These are phyloP conservation scores for Glareola pratincola DNA, from an alignment of 2,113 vertebrate genomes.

Conservation along the genomic window DNA sequence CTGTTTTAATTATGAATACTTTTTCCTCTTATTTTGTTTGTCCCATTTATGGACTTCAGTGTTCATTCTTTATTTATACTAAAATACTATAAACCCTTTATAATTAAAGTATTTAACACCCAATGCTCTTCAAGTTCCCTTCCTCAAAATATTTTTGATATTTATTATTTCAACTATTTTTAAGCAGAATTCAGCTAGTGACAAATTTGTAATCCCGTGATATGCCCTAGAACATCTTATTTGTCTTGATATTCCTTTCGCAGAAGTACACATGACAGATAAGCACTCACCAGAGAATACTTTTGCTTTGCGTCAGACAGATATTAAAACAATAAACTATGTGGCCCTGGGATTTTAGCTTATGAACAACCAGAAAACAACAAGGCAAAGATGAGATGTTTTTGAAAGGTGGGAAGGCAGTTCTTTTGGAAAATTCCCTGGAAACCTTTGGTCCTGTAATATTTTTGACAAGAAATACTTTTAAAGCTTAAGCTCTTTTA, in stretches of 20 bases:
- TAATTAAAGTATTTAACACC: background rate
- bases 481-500: slow-evolving; percentile 13
- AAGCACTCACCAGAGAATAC: slow-evolving; percentile 75
- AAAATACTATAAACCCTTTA: background rate
- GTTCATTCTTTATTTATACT: background rate
- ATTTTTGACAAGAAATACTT: slow-evolving; percentile 37
- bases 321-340: slow-evolving; percentile 86
- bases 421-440: slow-evolving; percentile 51
- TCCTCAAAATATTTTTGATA: slow-evolving; percentile 12
- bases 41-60: background rate
- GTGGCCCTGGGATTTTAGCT: slow-evolving; percentile 70
- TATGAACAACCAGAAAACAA: slow-evolving; percentile 64
- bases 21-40: background rate
- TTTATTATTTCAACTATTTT: slow-evolving; percentile 9
- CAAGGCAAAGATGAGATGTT: slow-evolving; percentile 74
- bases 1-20: slow-evolving; percentile 28
- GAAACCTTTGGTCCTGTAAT: slow-evolving; percentile 37
- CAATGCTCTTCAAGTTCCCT: background rate
- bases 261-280: slow-evolving; percentile 79
- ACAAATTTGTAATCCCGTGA: slow-evolving; percentile 33
- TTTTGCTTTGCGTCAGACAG: slow-evolving; percentile 74
- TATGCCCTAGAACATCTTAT: slow-evolving; percentile 72
- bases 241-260: slow-evolving; percentile 78
- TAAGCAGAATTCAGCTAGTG: background rate
- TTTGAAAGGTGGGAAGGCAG: slow-evolving; percentile 68